These are phyloP conservation scores for Apeltes quadracus DNA, from an alignment of 2,113 vertebrate species.

Conservation along the genomic window DNA sequence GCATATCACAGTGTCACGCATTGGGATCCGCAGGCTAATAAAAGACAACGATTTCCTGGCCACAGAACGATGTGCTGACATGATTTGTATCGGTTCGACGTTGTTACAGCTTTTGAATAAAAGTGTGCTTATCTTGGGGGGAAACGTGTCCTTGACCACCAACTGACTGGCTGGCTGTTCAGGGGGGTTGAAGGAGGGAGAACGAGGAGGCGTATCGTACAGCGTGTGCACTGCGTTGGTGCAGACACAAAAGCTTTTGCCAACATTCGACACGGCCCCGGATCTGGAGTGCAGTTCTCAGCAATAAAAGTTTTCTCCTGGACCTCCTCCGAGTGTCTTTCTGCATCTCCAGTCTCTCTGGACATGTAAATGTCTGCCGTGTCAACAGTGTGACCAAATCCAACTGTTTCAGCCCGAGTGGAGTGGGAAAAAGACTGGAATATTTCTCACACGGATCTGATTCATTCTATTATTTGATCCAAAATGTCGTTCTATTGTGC, in stretches of 20 bases:
- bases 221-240: slow-evolving; percentile 25
- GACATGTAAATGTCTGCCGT: slow-evolving; percentile 50
- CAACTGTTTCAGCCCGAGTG: slow-evolving; percentile 28
- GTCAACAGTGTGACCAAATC: slow-evolving; percentile 31
- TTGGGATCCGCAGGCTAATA: slow-evolving; percentile 54
- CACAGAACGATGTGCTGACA: slow-evolving; percentile 51
- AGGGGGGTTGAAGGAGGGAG: slow-evolving; percentile 17
- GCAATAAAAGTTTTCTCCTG: slow-evolving; percentile 49
- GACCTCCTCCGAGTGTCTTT: slow-evolving; percentile 23
- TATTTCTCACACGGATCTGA: slow-evolving; percentile 19
- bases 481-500: slow-evolving; percentile 9
- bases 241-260: slow-evolving; percentile 41
- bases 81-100: slow-evolving; percentile 63
- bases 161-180: slow-evolving; percentile 28
- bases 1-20: slow-evolving; percentile 48
- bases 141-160: slow-evolving; percentile 59
- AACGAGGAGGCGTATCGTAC: slow-evolving; percentile 27
- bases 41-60: slow-evolving; percentile 56
- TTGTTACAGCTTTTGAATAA: slow-evolving; percentile 56
- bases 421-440: neutral
- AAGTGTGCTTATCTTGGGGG: slow-evolving; percentile 54
- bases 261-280: slow-evolving; percentile 49
- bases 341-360: slow-evolving; percentile 38
- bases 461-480: slow-evolving; percentile 43
- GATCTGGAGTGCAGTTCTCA: slow-evolving; percentile 37